Base-by-base conservation (phyloP, 2,888 invertebrate genomes). In the Melieria omissa region DNA sequence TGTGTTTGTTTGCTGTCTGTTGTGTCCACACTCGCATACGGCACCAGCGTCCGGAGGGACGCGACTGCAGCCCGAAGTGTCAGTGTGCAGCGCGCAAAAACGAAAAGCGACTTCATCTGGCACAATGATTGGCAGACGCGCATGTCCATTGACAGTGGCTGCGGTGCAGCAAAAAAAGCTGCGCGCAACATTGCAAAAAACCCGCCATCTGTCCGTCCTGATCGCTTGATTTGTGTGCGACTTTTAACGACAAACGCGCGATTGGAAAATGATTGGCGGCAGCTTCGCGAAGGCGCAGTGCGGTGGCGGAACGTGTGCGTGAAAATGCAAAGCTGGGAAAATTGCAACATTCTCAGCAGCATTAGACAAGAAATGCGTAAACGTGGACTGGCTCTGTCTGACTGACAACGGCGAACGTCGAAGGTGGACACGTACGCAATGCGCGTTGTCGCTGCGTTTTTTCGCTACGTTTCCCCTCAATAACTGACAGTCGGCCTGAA, bases 1-100 rank as follows among this genome's bases (percentile, higher is more conserved):
- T 79, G 77, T 80, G 80, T 71, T 78, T 78, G 79, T 75, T 78
- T 74, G 77, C 80, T 82, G 84, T 83, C 83, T 81, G 82, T 83
- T 78, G 75, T 83, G 84, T 82, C 84, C 82, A 82, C 83, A 84
- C 83, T 79, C 77, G 75, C 75, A 71, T 71, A 61, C 60, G 29
- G 41, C 49, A 49, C 58, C 49, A n/a, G 68, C 62, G 47, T 14
- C 46, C 55, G 57, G 65, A 65, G 61, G 49, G 60, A 29, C 10
- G 41, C 61, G n/a, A 16, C 44, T 14, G 46, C 47, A 44, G 9
- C 5, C 54, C 64, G 47, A 61, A 54, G n/a, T 45, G 52, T 49
- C 14, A 44, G 60, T 52, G 9, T 65, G 29, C 29, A 29, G 29
- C 29, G 29, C 3, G 29, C 29, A 29, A 29, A 29, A 29, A 29